Evolutionary conservation across 2,888 invertebrate species (phyloP).

Genomic region (Mythimna lalbum): DNA sequence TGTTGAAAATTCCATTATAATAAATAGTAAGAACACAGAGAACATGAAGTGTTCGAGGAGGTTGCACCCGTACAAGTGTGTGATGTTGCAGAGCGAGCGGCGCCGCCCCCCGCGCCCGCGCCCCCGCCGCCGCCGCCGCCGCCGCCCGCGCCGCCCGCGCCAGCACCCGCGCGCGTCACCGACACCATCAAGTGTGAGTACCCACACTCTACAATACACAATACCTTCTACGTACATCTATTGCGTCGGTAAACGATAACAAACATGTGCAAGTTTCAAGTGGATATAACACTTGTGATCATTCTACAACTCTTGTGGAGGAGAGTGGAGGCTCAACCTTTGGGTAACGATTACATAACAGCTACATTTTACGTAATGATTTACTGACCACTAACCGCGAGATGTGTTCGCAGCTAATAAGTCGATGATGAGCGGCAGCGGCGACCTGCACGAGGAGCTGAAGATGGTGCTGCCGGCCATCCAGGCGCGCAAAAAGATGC

Average conservation of each 20-base stretch:
- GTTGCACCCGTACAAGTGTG: slow-evolving; percentile 2
- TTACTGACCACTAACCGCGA: background rate
- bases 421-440: slow-evolving; percentile 75
- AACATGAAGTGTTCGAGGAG: background rate
- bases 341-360: background rate
- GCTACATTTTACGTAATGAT: background rate
- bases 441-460: slow-evolving; percentile 93
- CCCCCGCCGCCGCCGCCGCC: slow-evolving; percentile 77
- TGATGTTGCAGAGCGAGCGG: slow-evolving; percentile 69
- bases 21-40: background rate
- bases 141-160: slow-evolving; percentile 77
- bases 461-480: slow-evolving; percentile 92
- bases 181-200: slow-evolving; percentile 86
- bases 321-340: background rate
- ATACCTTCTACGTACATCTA: background rate
- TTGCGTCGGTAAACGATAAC: background rate
- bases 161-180: slow-evolving; percentile 74
- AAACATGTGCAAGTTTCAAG: background rate
- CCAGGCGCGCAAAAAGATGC: slow-evolving; percentile 91
- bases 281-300: background rate
- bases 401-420: slow-evolving; percentile 74
- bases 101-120: slow-evolving; percentile 76
- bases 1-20: too few species aligned
- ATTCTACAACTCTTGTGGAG: too few species aligned
- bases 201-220: background rate